Base-by-base conservation (phyloP, 2,113 vertebrate species). In the Arenaria interpres region DNA sequence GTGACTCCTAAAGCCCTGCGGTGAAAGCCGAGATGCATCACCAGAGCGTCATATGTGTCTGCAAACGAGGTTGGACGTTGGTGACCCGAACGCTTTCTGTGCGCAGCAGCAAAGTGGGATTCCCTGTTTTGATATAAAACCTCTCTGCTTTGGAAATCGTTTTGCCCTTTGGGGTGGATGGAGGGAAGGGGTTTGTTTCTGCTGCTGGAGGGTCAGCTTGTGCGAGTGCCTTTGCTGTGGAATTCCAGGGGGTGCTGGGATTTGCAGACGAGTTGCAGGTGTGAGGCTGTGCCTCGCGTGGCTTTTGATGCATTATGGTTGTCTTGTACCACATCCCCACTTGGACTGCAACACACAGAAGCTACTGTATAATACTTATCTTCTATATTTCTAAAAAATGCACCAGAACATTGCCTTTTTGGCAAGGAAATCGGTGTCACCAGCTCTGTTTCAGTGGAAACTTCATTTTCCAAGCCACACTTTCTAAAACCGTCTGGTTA, bases 41-140 rank as follows among this genome's bases (percentile, higher is more conserved):
- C 53, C 16, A 8, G 10, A 16, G 6, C 3, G 0, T 46, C 62
- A 11, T 39, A 0, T 16, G 33, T n/a, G 23, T 8, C 28, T 37
- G 50, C 66, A 32, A 12, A 30, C 25, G 27, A 12, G 8, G 85
- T 11, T 43, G 60, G 21, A 4, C 0, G 2, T 1, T 28, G 46
- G 41, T 41, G 53, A 48, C 76, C 32, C 30, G 23, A 66, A 17
- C 2, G 1, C 45, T 32, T 63, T 27, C 33, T 25, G 23, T 3
- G 23, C 27, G 1, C 46, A 21, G 50, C 41, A 12, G 35, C 48
- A 23, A 18, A 8, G 32, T 15, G 66, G 30, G 16, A 17, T 28
- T 48, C 22, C 2, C 46, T 35, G 19, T 35, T 72, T 35, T 27
- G 5, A 3, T 4, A 0, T 6, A 11, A 51, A 74, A 16, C 37